These are phyloP conservation scores for Botia kubotai DNA, from an alignment of 2,797 vertebrate genomes.

Conservation along the genomic window DNA sequence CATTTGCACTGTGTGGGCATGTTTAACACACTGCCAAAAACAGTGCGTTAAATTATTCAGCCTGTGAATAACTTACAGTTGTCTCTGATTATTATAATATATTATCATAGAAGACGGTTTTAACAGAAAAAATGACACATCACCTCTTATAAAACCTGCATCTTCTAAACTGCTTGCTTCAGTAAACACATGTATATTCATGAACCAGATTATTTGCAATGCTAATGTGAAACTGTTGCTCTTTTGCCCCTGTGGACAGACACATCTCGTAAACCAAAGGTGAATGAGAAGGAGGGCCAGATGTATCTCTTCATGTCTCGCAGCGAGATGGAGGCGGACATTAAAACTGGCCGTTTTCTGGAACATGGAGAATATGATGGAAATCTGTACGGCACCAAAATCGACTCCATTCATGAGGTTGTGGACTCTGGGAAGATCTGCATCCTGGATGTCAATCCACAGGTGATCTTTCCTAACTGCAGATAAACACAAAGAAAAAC, in stretches of 20 bases:
- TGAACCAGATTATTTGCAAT: not conserved
- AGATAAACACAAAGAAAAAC: not conserved
- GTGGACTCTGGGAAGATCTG: slow-evolving; percentile 92
- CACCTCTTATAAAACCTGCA: not conserved
- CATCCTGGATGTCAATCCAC: slow-evolving; percentile 96
- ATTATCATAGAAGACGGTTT: no score
- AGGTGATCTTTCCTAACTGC: slow-evolving; percentile 75
- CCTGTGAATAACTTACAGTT: no score
- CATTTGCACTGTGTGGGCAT: no score
- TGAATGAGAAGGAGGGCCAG: slow-evolving; percentile 89
- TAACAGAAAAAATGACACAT: not conserved
- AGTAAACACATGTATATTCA: not conserved
- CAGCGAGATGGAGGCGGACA: slow-evolving; percentile 91
- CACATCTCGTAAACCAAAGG: slow-evolving; percentile 92
- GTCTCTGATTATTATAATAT: not conserved
- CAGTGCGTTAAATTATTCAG: no score
- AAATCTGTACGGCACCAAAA: slow-evolving; percentile 94
- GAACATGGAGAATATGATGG: slow-evolving; percentile 96
- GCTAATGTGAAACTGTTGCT: not conserved
- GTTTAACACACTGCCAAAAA: no score
- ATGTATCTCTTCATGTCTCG: slow-evolving; percentile 93
- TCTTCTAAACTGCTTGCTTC: not conserved
- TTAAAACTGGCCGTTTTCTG: slow-evolving; percentile 90
- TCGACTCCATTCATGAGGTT: slow-evolving; percentile 94
- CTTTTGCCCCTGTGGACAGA: slow-evolving; percentile 62